These are phyloP conservation scores for Standfussiana lucernea DNA, from an alignment of 2,888 invertebrate species.

Conservation along the genomic window DNA sequence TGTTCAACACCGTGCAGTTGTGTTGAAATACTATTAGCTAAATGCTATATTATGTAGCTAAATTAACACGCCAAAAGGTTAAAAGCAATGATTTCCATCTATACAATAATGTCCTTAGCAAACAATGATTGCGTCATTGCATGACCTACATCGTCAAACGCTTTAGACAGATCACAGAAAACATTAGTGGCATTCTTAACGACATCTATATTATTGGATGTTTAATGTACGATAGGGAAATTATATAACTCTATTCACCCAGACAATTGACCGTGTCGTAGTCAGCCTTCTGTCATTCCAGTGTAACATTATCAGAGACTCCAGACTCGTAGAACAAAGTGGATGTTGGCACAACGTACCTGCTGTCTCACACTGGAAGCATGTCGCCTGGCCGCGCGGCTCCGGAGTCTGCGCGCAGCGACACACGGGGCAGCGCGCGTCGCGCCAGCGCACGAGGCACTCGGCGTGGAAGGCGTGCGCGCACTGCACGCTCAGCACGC, in stretches of 20 bases:
- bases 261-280: background rate
- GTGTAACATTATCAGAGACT: background rate
- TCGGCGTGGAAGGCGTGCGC: constrained; percentile 99
- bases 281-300: too few relatives aligned
- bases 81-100: background rate
- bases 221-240: background rate
- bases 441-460: constrained; percentile 99
- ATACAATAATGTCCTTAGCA: background rate
- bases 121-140: background rate
- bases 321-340: background rate
- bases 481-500: constrained; percentile 98
- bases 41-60: background rate
- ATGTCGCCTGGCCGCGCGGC: constrained; percentile 92
- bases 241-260: background rate
- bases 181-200: background rate
- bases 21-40: background rate
- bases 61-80: background rate
- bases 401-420: constrained; percentile 97
- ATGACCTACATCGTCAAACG: background rate
- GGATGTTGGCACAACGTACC: constrained; percentile 11
- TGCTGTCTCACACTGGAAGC: constrained; percentile 74
- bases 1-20: too few relatives aligned
- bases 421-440: constrained; percentile 99
- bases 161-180: background rate
- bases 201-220: background rate